Conservation (phyloP, 2,797 vertebrate genomes). For the Sebastes matsubarae region DNA sequence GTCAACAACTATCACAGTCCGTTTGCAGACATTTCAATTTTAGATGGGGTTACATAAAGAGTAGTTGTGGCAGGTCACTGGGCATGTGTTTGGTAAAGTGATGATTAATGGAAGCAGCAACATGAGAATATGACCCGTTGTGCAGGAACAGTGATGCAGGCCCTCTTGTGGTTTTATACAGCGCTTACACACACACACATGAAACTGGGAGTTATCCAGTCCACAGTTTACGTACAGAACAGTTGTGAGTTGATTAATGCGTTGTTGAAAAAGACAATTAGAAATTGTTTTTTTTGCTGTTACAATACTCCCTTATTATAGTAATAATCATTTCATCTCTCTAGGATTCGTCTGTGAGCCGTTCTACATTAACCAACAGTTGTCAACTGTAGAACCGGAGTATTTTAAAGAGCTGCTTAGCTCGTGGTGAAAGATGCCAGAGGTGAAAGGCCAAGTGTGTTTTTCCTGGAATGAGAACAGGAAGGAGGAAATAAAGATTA, state of each 20-base stretch:
- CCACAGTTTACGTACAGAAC: no score
- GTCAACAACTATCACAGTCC: not conserved
- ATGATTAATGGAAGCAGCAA: slow-evolving; percentile 5
- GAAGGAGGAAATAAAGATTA: not conserved
- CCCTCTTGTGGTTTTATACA: not conserved
- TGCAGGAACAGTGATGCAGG: not conserved
- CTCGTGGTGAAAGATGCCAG: not conserved
- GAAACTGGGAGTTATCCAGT: no score
- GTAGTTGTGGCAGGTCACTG: not conserved
- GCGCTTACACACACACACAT: no score
- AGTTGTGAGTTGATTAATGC: no score
- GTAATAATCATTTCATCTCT: no score
- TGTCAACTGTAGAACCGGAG: no score
- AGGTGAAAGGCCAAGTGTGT: not conserved
- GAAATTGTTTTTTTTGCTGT: no score
- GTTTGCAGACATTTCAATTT: not conserved
- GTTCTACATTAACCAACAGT: no score
- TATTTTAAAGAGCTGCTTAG: not conserved
- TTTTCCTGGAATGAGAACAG: not conserved
- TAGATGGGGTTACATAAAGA: not conserved
- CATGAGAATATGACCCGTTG: not conserved
- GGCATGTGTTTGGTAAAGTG: not conserved
- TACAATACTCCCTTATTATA: no score
- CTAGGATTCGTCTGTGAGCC: no score
- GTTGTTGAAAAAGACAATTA: no score